A percentile compares a stretch with the other conserved stretches of the same genome.
Conservation (phyloP, 2,888 invertebrate species). For the Melanostoma mellinum region DNA sequence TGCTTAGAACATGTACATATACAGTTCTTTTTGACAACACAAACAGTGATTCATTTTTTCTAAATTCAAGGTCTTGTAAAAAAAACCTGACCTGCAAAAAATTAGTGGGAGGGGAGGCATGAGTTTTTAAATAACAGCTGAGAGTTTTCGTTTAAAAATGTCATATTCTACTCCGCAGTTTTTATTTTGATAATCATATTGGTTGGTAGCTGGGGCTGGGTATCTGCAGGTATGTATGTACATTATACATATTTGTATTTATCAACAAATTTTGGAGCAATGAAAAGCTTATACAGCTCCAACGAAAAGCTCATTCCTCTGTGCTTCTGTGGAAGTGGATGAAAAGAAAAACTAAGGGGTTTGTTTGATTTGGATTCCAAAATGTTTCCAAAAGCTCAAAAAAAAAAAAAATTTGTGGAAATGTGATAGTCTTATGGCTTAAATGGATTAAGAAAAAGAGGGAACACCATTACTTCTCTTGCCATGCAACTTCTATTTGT, state of each 20-base stretch:
- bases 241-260: conserved; percentile 29
- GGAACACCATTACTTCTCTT: no score
- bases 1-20: not conserved
- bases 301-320: not conserved
- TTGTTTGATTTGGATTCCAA: conserved; percentile 1
- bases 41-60: conserved; percentile 6
- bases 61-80: conserved; percentile 3
- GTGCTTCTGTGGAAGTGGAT: no score
- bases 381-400: not conserved
- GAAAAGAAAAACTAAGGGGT: not conserved
- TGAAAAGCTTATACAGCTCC: not conserved
- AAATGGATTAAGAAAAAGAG: no score
- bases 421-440: no score
- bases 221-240: conserved; percentile 31
- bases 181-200: conserved; percentile 45
- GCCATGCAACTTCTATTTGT: no score
- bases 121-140: not conserved
- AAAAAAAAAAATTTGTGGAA: no score
- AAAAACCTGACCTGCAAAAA: not conserved
- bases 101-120: not conserved
- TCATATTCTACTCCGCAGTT: conserved; percentile 24
- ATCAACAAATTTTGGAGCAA: conserved; percentile 1
- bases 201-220: conserved; percentile 19
- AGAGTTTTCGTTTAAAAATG: not conserved
- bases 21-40: not conserved